Conservation (phyloP, 2,113 vertebrate genomes). For the Cebus imitator region DNA sequence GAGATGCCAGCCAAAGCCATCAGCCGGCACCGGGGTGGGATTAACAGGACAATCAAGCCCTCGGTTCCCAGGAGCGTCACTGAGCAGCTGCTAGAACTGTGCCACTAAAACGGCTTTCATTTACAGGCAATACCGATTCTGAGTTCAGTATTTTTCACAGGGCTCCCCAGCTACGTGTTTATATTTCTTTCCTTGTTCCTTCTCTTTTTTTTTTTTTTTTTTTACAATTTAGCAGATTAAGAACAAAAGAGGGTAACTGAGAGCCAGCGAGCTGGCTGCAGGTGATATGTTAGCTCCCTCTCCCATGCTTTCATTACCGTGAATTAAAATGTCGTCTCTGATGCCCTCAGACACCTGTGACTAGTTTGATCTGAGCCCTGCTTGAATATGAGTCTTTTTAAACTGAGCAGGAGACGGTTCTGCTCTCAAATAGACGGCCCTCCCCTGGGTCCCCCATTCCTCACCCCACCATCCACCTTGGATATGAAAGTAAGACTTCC, state of each 20-base stretch:
- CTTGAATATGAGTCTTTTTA: neutral
- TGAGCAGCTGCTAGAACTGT: rapidly evolving
- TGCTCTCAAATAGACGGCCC: neutral
- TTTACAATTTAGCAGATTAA: constrained; percentile 1
- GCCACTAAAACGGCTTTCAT: constrained; percentile 24
- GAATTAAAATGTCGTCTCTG: neutral
- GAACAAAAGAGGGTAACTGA: neutral
- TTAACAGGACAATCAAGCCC: constrained; percentile 68
- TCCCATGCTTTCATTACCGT: neutral
- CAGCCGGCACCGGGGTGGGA: constrained; percentile 63
- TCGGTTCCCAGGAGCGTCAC: constrained; percentile 24
- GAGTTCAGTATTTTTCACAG: constrained; percentile 3
- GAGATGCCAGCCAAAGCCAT: constrained; percentile 50
- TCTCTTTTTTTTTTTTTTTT: neutral
- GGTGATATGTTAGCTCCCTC: neutral
- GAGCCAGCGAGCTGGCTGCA: neutral
- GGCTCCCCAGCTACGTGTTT: neutral
- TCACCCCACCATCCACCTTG: neutral
- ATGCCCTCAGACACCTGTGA: neutral
- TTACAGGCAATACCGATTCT: neutral
- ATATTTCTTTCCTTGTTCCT: neutral
- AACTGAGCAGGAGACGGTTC: neutral
- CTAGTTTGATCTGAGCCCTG: neutral
- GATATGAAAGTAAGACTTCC: neutral
- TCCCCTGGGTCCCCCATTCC: neutral